Conservation (phyloP, 2,888 invertebrate genomes). For the Polylopha cassiicola region DNA sequence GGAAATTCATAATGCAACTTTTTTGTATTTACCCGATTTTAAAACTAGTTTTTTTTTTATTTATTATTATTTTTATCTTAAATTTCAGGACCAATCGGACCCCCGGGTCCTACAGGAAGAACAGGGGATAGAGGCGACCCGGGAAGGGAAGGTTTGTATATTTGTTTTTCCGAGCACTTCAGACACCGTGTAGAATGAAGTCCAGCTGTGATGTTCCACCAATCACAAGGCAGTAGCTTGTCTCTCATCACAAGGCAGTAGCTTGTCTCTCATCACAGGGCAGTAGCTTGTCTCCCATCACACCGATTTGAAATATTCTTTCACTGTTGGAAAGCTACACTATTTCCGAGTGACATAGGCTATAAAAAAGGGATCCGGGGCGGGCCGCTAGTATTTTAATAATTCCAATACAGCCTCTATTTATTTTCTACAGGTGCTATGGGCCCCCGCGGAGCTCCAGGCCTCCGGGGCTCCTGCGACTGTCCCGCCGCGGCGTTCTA, state of each 20-base stretch:
- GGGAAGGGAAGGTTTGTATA: constrained; percentile 80
- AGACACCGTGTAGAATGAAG: too few relatives aligned
- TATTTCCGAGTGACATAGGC: too few relatives aligned
- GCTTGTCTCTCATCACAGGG: too few relatives aligned
- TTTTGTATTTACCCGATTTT: neutral
- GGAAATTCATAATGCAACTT: too few relatives aligned
- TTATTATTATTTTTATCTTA: constrained; percentile 1
- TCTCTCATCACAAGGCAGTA: too few relatives aligned
- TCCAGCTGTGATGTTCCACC: too few relatives aligned
- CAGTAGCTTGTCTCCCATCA: too few relatives aligned
- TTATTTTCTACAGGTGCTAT: constrained; percentile 44
- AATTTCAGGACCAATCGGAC: constrained; percentile 69
- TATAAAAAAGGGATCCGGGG: too few relatives aligned
- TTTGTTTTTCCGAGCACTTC: neutral
- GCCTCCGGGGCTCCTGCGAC: constrained; percentile 79
- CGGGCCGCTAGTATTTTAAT: constrained; percentile 16
- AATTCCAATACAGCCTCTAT: constrained; percentile 7
- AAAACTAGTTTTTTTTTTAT: neutral
- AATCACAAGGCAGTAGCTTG: too few relatives aligned
- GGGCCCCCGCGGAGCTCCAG: constrained; percentile 77
- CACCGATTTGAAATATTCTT: too few relatives aligned
- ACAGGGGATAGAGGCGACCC: constrained; percentile 86
- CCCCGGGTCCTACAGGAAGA: constrained; percentile 85
- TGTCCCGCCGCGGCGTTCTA: constrained; percentile 74
- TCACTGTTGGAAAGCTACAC: too few relatives aligned